phyloP scores from a whole-genome alignment of 2,888 invertebrate species.

The Luperina testacea region DNA sequence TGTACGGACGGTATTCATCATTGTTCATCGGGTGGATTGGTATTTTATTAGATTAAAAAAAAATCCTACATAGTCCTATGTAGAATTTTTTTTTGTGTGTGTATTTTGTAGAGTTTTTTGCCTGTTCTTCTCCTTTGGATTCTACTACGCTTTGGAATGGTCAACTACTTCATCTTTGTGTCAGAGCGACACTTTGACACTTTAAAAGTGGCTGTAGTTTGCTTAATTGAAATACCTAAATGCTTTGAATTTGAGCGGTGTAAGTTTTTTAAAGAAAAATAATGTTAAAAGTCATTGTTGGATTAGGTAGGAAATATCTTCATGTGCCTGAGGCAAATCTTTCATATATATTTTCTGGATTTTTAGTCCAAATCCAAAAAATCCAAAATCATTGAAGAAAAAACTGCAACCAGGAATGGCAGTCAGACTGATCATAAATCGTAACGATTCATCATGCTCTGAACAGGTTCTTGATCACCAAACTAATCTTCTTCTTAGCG shows the following conservation, averaged over 20 bases:
- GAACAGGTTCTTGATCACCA: background rate
- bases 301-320: background rate
- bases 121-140: background rate
- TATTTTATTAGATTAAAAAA: conserved; percentile 24
- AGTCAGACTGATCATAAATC: background rate
- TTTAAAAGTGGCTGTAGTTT: too few species aligned
- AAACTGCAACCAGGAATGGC: too few species aligned
- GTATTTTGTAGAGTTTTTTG: background rate
- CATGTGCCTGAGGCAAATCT: background rate
- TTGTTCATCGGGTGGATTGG: conserved; percentile 38
- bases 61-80: too few species aligned
- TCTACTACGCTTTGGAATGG: too few species aligned
- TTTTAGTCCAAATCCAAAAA: background rate
- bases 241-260: too few species aligned
- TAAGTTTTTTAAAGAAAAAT: too few species aligned
- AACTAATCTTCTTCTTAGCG: too few species aligned
- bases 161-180: too few species aligned
- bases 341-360: background rate
- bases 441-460: background rate
- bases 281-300: background rate
- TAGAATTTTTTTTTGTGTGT: background rate
- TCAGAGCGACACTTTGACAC: too few species aligned
- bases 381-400: background rate
- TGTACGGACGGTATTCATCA: conserved; percentile 55
- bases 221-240: too few species aligned